Conservation (phyloP, 2,888 invertebrate genomes). For the Ptilodon capucinus region DNA sequence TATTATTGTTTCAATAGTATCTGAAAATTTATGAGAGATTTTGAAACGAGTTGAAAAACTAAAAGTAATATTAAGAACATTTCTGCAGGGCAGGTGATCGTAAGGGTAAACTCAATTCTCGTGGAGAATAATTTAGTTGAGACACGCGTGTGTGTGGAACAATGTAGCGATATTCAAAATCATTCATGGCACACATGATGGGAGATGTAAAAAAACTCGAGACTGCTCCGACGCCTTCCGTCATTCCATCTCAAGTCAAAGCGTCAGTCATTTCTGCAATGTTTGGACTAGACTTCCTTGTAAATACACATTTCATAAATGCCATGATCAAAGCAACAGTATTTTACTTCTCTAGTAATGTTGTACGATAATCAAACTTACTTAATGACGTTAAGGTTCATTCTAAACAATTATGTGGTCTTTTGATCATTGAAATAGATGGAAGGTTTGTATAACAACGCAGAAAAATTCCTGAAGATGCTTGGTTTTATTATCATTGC, state of each 20-base stretch:
- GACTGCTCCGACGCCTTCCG: slow-evolving; percentile 21
- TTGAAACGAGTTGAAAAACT: too few relatives aligned
- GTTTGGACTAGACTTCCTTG: slow-evolving; percentile 33
- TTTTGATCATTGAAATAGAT: slow-evolving; percentile 4
- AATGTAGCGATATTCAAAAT: slow-evolving; percentile 15
- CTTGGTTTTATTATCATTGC: slow-evolving; percentile 4
- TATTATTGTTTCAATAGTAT: too few relatives aligned
- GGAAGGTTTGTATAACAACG: slow-evolving; percentile 9
- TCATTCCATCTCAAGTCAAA: slow-evolving; percentile 8
- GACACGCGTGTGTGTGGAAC: background rate
- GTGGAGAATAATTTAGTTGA: background rate
- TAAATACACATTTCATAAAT: slow-evolving; percentile 24
- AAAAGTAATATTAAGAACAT: too few relatives aligned
- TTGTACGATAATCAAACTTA: slow-evolving; percentile 7
- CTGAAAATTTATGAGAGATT: too few relatives aligned
- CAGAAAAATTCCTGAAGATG: slow-evolving; percentile 13
- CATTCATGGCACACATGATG: background rate
- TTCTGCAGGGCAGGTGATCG: too few relatives aligned
- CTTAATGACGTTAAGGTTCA: slow-evolving; percentile 1
- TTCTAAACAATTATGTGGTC: background rate
- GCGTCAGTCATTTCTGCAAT: slow-evolving; percentile 34
- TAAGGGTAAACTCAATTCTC: background rate
- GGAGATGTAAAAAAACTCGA: background rate
- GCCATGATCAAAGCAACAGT: slow-evolving; percentile 7
- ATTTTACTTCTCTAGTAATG: background rate